A percentile compares a stretch with the other conserved stretches of the same genome.
Conservation (phyloP, 2,797 vertebrate species). For the Rousettus madagascariensis region DNA sequence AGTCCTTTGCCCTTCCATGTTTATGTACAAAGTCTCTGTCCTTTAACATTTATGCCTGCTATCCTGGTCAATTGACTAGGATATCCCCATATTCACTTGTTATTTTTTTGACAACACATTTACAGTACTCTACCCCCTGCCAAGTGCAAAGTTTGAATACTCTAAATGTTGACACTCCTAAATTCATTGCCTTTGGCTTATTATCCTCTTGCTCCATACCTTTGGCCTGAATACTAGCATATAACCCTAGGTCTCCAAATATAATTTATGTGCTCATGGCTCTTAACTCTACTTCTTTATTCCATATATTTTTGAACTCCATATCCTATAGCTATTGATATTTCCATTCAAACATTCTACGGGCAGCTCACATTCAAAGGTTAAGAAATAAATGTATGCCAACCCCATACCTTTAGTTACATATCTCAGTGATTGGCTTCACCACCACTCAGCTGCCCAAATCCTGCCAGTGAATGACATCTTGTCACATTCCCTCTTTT, state of each 20-base stretch:
- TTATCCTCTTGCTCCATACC: neutral
- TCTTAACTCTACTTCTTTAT: neutral
- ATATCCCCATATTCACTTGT: neutral
- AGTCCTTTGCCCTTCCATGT: neutral
- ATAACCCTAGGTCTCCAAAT: neutral
- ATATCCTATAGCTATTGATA: neutral
- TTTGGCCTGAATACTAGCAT: too few relatives aligned
- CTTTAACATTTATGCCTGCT: neutral
- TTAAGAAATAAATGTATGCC: neutral
- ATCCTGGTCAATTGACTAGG: neutral
- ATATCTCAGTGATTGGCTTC: neutral
- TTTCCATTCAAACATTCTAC: neutral
- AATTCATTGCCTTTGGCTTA: neutral
- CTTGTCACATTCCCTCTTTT: neutral
- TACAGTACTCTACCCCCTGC: too few relatives aligned
- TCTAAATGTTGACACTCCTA: neutral
- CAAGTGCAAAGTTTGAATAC: neutral
- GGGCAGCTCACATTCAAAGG: neutral
- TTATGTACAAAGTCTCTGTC: neutral
- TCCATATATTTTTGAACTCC: neutral
- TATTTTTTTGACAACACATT: neutral
- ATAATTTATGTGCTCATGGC: neutral
- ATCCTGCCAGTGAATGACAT: neutral
- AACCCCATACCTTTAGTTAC: neutral
- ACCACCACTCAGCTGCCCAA: neutral